Conservation (phyloP, 2,113 vertebrate genomes). For the Australoheros scitulus region DNA sequence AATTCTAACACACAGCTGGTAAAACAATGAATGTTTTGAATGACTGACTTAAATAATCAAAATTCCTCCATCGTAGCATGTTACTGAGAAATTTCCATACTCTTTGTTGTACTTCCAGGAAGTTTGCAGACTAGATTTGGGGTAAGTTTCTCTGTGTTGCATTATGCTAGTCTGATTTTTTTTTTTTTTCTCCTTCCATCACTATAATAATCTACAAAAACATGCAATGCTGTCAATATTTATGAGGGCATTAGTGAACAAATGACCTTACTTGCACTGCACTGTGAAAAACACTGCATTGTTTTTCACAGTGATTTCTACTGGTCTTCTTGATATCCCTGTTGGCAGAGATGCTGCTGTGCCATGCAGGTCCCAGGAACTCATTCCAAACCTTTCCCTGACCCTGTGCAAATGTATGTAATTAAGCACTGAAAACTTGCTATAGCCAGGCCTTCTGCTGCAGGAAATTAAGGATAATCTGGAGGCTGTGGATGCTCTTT, state of each 20-base stretch:
- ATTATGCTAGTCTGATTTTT: not conserved
- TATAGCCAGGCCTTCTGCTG: slow-evolving; percentile 47
- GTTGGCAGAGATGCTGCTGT: not conserved
- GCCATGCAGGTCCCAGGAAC: slow-evolving; percentile 14
- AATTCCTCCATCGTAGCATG: not conserved
- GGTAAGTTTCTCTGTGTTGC: not conserved
- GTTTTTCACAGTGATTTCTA: not conserved
- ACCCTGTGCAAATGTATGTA: slow-evolving; percentile 50
- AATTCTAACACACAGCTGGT: slow-evolving; percentile 44
- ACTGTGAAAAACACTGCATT: not conserved
- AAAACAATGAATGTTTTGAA: slow-evolving; percentile 45
- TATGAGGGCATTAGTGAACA: not conserved
- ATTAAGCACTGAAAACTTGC: slow-evolving; percentile 63
- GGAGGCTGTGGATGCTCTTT: slow-evolving; percentile 57
- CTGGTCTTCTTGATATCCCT: not conserved
- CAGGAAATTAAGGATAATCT: slow-evolving; percentile 77
- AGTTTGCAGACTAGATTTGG: not conserved
- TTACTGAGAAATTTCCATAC: slow-evolving; percentile 12
- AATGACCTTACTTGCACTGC: not conserved
- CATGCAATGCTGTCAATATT: not conserved
- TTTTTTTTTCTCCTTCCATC: not conserved
- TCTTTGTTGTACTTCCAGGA: slow-evolving; percentile 9
- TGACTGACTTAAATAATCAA: slow-evolving; percentile 25
- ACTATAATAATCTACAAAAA: not conserved
- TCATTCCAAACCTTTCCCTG: slow-evolving; percentile 50